These are phyloP conservation scores for Typhlichthys eigenmanni DNA, from an alignment of 2,797 vertebrate genomes.

Conservation along the genomic window DNA sequence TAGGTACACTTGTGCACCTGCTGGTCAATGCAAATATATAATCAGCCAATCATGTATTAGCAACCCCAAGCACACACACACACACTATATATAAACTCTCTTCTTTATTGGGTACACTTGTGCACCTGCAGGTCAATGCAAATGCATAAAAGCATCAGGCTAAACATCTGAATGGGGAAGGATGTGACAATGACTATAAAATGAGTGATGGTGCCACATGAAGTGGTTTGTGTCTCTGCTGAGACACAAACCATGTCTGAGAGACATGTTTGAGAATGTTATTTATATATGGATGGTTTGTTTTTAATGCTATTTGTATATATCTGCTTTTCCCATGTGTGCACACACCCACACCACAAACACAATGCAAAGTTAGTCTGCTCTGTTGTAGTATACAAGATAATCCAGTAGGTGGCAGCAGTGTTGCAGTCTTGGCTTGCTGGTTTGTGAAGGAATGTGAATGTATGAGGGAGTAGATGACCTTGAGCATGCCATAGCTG, in stretches of 20 bases:
- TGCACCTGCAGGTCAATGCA: not conserved
- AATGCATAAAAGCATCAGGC: not conserved
- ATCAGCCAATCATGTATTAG: not conserved
- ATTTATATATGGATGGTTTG: too few relatives aligned
- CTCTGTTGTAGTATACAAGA: slow-evolving; percentile 7
- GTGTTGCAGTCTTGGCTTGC: not conserved
- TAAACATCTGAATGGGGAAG: too few relatives aligned
- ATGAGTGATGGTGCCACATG: too few relatives aligned
- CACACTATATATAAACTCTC: too few relatives aligned
- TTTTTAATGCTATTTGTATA: too few relatives aligned
- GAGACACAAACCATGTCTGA: too few relatives aligned
- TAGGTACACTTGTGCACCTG: not conserved
- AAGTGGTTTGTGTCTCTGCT: too few relatives aligned
- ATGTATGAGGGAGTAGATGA: slow-evolving; percentile 1
- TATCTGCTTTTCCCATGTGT: too few relatives aligned
- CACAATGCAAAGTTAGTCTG: not conserved
- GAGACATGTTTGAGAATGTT: too few relatives aligned
- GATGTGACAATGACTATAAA: too few relatives aligned
- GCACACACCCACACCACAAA: not conserved
- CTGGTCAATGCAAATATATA: slow-evolving; percentile 8
- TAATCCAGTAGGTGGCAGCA: slow-evolving; percentile 62
- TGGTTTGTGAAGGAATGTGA: not conserved
- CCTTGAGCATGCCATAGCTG: slow-evolving; percentile 2
- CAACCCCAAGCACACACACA: not conserved
- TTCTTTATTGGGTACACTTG: not conserved